Evolutionary conservation across 2,797 vertebrate genomes (phyloP), one percentile per base, ranked within the genome.

Genomic region (Rachycentron canadum): DNA sequence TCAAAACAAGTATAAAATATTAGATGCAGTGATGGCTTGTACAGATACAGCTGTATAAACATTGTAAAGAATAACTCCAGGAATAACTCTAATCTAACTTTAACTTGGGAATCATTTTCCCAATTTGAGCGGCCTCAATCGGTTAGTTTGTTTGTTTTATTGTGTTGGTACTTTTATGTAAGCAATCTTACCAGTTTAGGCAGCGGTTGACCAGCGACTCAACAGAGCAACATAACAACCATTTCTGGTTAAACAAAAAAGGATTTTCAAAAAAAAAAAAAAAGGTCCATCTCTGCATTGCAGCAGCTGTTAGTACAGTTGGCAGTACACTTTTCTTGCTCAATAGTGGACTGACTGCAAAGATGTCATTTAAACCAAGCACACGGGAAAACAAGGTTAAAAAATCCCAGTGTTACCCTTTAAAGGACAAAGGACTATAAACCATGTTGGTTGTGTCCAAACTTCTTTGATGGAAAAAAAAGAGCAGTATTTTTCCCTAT

Each of bases 1-100:
- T 79, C 76, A 86, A 90, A 92, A 87, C 61, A 89, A 86, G 62
- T 91, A 91, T 73, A 91, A 92, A 90, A 74, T 69, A 84, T 30
- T 30, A 49, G 71, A 77, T 64, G 67, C 64, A 74, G 47, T 68
- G 56, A 66, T 43, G 52, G 56, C 63, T 78, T 77, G 59, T 77
- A 75, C 66, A 69, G 58, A 60, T 34, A 10, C 64, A 72, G 41
- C 43, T 62, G 23, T 47, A 47, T 30, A 49, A 34, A 41, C 2
- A 16, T 60, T 32, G 36, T 43, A 32, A 34, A 56, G 23, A 57
- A 60, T 7, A 36, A 36, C 34, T 47, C 32, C 32, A 47, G 21
- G 7, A 6, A 21, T 21, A 21, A 19, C 21, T 40, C 4, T 40
- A 40, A n/a, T n/a, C n/a, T n/a, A n/a, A n/a, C n/a, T n/a, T n/a